Evolutionary conservation across 2,797 vertebrate genomes (phyloP), one percentile per base, ranked within the genome.

Genomic region (Discoglossus pictus): DNA sequence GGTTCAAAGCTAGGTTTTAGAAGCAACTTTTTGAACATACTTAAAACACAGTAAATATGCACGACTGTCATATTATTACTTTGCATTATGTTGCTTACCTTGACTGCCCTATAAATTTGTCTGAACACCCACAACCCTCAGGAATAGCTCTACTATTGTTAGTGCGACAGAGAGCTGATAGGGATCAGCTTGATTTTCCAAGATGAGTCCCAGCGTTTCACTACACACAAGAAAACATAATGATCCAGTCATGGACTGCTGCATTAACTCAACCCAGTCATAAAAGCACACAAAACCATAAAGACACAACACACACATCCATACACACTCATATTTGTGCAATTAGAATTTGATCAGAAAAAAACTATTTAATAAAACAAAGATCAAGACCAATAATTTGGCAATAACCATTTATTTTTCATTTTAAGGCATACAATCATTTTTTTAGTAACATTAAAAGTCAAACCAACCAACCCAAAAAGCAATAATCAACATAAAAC

Each of bases 401-500:
- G 68, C 68, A 71, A 71, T 71, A 71, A 71, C 15, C 3, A 60
- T 50, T 50, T 23, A 11, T 36, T 42, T 11, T 56, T 12, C 17
- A 35, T 53, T 59, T 64, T 51, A 21, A 44, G 15, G 24, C 18
- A 52, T 9, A 36, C 2, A 24, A 38, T 40, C 52, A 59, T 52
- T 31, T 31, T 31, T 4, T 8, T 31, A 13, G 23, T 43, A 25
- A 7, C 8, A 50, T 25, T 43, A 35, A 18, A 11, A 58, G 20
- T 38, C 27, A 36, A 59, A 34, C 52, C 53, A 70, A 43, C 36
- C 46, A 59, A 52, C 53, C 52, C 24, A 58, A 25, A 21, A 64
- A 71, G 68, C 68, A 71, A 71, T 71, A 71, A 71, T 36, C 4
- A 21, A 56, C 39, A 9, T 24, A 24, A 31, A 59, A 44, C 24